These are phyloP conservation scores for Sipha flava DNA, from an alignment of 1,140 invertebrate genomes.

Conservation along the genomic window DNA sequence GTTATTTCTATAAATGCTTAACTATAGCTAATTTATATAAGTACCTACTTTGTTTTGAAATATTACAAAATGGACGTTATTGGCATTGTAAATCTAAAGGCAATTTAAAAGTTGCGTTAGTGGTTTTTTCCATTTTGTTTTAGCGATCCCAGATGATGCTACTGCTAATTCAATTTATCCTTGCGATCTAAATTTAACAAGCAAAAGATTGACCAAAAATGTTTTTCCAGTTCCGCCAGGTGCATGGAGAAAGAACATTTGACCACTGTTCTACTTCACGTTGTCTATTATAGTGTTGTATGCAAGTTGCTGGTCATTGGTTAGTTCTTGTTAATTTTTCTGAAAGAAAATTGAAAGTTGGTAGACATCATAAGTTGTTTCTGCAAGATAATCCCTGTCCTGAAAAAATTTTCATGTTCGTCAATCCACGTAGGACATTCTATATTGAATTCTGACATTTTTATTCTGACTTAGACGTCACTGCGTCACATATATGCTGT, in stretches of 20 bases:
- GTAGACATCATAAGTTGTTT: too few relatives aligned
- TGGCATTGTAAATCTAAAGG: conserved; percentile 38
- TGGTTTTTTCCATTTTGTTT: conserved; percentile 43
- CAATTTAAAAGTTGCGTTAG: conserved; percentile 44
- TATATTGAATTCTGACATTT: too few relatives aligned
- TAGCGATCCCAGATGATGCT: conserved; percentile 45
- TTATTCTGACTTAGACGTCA: too few relatives aligned
- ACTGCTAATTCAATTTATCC: neutral
- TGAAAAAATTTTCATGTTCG: too few relatives aligned
- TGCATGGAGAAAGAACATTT: neutral
- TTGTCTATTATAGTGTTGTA: neutral
- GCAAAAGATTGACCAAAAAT: too few relatives aligned
- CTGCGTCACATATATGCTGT: too few relatives aligned
- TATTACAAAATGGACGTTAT: conserved; percentile 39
- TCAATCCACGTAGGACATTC: too few relatives aligned
- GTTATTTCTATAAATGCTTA: conserved; percentile 30
- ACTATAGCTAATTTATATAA: neutral
- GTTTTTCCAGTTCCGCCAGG: too few relatives aligned
- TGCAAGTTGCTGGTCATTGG: neutral
- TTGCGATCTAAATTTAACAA: neutral
- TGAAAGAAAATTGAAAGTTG: too few relatives aligned
- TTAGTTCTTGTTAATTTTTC: too few relatives aligned
- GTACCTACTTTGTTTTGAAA: conserved; percentile 33
- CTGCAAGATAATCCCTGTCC: too few relatives aligned
- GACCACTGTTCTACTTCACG: neutral